phyloP scores from a whole-genome alignment of 2,797 vertebrate genomes.

The Danio choprae region DNA sequence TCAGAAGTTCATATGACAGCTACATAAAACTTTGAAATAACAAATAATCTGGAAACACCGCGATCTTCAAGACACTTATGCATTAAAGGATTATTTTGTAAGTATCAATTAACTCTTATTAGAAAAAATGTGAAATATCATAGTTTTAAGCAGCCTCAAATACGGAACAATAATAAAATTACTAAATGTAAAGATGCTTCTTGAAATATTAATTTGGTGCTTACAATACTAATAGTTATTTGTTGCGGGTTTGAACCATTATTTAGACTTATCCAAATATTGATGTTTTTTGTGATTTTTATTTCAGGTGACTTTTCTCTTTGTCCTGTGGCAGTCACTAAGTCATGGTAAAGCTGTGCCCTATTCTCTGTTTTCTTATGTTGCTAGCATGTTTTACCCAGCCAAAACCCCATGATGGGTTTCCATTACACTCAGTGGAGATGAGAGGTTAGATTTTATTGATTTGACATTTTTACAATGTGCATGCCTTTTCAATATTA shows the following conservation, averaged over 20 bases:
- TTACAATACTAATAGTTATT: background rate
- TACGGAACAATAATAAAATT: too few species aligned
- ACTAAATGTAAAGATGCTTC: too few species aligned
- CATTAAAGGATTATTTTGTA: conserved; percentile 36
- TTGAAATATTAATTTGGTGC: background rate
- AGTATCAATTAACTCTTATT: background rate
- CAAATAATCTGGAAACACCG: background rate
- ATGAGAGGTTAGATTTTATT: conserved; percentile 73
- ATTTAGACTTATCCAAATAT: background rate
- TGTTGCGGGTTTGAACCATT: background rate
- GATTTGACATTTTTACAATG: background rate
- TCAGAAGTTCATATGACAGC: background rate
- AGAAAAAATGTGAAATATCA: background rate
- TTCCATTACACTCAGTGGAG: conserved; percentile 68
- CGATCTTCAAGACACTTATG: background rate
- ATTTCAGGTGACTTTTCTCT: conserved; percentile 26
- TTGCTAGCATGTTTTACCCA: conserved; percentile 73
- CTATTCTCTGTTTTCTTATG: conserved; percentile 70
- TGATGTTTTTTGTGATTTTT: background rate
- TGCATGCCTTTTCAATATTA: background rate
- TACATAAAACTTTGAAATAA: conserved; percentile 7
- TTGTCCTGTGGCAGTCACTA: background rate
- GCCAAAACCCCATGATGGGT: conserved; percentile 41
- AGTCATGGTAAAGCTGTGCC: conserved; percentile 67
- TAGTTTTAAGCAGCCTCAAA: background rate